Evolutionary conservation across 1,140 invertebrate species (phyloP).

Genomic region (Paramacrobiotus metropolitanus): DNA sequence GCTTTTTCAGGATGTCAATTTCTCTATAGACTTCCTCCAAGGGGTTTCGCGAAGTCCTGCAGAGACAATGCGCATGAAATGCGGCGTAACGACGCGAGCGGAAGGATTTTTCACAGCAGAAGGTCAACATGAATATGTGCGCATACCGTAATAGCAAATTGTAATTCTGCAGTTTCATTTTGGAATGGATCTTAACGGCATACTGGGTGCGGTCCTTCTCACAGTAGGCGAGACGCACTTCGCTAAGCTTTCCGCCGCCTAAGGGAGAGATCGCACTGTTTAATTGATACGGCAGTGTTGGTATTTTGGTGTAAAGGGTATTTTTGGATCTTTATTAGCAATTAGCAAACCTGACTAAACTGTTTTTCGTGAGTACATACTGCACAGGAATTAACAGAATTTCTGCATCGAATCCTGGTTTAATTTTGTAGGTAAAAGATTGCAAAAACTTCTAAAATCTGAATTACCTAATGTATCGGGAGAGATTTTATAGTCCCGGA

Average conservation of each 20-base stretch:
- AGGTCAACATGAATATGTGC: background rate
- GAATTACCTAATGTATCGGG: background rate
- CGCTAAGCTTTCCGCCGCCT: constrained; percentile 4
- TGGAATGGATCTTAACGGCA: constrained; percentile 5
- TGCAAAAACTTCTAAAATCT: too few relatives aligned
- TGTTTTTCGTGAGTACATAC: too few relatives aligned
- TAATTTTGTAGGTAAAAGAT: too few relatives aligned
- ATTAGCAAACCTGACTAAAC: too few relatives aligned
- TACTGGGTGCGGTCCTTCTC: background rate
- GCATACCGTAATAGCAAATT: background rate
- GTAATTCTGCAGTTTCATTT: background rate
- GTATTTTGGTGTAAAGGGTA: too few relatives aligned
- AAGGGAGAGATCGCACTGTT: too few relatives aligned
- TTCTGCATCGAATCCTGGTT: too few relatives aligned
- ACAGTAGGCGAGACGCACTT: background rate
- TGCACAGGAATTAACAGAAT: too few relatives aligned
- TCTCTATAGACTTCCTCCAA: constrained; percentile 39
- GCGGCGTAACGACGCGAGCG: too few relatives aligned
- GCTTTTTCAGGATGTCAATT: constrained; percentile 84
- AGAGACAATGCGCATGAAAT: too few relatives aligned
- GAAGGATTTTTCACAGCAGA: background rate
- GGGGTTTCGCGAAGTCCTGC: background rate
- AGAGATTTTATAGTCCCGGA: background rate
- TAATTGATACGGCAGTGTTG: too few relatives aligned
- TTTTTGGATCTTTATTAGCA: too few relatives aligned